Base-by-base conservation (phyloP, 1,140 invertebrate species). In the Homarus americanus region DNA sequence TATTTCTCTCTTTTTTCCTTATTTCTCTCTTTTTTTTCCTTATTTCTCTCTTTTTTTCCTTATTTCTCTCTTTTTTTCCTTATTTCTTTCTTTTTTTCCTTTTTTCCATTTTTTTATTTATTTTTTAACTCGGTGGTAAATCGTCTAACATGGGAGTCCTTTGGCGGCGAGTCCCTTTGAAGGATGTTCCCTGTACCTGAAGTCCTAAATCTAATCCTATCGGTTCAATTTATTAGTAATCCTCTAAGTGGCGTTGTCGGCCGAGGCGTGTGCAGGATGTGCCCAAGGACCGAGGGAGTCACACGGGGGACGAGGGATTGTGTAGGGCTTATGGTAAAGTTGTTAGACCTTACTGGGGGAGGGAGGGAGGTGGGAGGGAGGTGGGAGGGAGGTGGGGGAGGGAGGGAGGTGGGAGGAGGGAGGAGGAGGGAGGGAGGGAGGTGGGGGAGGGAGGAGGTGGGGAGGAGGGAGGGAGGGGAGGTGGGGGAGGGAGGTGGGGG, bases 121-220 rank as follows among this genome's bases (percentile, higher is more conserved):
- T n/a, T n/a, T n/a, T n/a, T n/a, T n/a, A n/a, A n/a, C n/a, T n/a
- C n/a, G n/a, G n/a, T n/a, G n/a, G n/a, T n/a, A n/a, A n/a, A n/a
- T n/a, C n/a, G n/a, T n/a, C n/a, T n/a, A n/a, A n/a, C n/a, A n/a
- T n/a, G n/a, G n/a, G n/a, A n/a, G n/a, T n/a, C n/a, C n/a, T n/a
- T n/a, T n/a, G n/a, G 63, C 63, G 63, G 63, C 63, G 32, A 32
- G n/a, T n/a, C 5, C 63, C n/a, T 69, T 69, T 69, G 63, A 69
- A 69, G n/a, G n/a, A 32, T n/a, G n/a, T 69, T 12, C 63, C 5
- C 63, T 69, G 1, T 32, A 9, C 24, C 63, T 32, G 12, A 69
- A 69, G 28, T n/a, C 63, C n/a, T 10, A 58, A 69, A 69, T 69
- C 63, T 69, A 69, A 69, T 69, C 63, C 63, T 69, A 69, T 69